Base-by-base conservation (phyloP, 2,888 invertebrate species). In the Caenorhabditis becei region DNA sequence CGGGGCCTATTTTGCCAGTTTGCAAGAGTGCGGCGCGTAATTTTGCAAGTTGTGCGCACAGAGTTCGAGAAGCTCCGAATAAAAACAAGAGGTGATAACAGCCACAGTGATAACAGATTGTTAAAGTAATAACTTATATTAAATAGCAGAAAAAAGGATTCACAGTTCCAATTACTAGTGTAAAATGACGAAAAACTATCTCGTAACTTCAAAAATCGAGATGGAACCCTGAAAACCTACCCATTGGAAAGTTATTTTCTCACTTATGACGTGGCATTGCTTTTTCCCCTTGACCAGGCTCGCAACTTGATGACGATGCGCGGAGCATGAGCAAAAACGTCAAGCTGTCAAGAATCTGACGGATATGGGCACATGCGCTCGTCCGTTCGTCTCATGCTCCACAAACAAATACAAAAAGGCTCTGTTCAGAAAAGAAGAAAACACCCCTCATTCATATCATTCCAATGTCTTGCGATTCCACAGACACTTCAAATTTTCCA, bases 301-400 rank as follows among this genome's bases (percentile, higher is more conserved):
- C n/a, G n/a, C 32, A 32, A 32, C 41, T 41, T 5, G 41, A 41
- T 32, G 4, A 32, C 32, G 32, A n/a, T 32, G 32, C 32, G 32
- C 32, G 10, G 23, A 2, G 11, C 16, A 47, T 14, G 23, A 11
- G 37, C 44, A 67, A 75, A 75, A 67, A 67, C 77, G 77, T 77
- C 77, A 77, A 77, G 14, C 44, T 77, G 77, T 77, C 77, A 77
- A 69, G 58, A 77, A 56, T 51, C 16, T 62, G 69, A 62, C 71
- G 62, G 71, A 71, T 71, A 62, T 62, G 24, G 70, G 59, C 51
- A n/a, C 49, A 41, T 8, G 11, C 24, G 65, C 23, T 18, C 65
- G 23, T 37, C 53, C 37, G 65, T 51, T 53, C 51, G 47, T 23
- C 18, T 32, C 70, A 53, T 41, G 51, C 24, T 24, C 26, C 26